phyloP scores from a whole-genome alignment of 2,113 vertebrate genomes.

The Hyla sarda region DNA sequence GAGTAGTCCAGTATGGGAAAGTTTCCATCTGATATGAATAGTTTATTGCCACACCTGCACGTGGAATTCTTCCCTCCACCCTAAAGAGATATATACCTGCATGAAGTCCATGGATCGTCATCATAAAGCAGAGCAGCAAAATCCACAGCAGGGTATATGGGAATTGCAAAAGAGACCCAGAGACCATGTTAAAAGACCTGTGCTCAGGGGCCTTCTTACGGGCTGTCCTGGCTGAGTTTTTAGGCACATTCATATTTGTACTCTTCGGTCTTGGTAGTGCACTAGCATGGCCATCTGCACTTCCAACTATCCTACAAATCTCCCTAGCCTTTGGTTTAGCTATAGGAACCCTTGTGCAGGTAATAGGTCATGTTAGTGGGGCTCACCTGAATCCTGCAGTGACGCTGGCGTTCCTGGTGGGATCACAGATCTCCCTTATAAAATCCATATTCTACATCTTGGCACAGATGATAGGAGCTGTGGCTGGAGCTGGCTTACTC shows the following conservation, averaged over 20 bases:
- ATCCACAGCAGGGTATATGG: neutral
- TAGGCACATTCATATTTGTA: conserved; percentile 55
- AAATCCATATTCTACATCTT: conserved; percentile 52
- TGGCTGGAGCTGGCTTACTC: conserved; percentile 52
- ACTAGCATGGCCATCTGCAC: conserved; percentile 51
- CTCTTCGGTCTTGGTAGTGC: conserved; percentile 55
- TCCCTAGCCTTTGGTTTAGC: conserved; percentile 59
- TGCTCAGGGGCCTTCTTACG: conserved; percentile 46
- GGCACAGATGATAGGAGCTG: conserved; percentile 59
- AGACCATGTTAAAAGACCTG: conserved; percentile 43
- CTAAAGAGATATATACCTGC: conserved; percentile 52
- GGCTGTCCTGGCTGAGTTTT: conserved; percentile 54
- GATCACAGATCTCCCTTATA: conserved; percentile 49
- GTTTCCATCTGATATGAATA: conserved; percentile 14
- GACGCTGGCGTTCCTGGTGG: conserved; percentile 49
- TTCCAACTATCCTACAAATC: conserved; percentile 51
- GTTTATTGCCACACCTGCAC: conserved; percentile 36
- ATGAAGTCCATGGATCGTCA: neutral
- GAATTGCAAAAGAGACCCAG: neutral
- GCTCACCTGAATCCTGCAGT: conserved; percentile 62
- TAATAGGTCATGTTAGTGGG: conserved; percentile 58
- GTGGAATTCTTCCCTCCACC: conserved; percentile 46
- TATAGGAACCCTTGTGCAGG: conserved; percentile 51
- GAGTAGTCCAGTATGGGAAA: conserved; percentile 7
- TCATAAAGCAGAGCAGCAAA: neutral